phyloP scores from a whole-genome alignment of 2,888 invertebrate species.

The Atrina japonica region DNA sequence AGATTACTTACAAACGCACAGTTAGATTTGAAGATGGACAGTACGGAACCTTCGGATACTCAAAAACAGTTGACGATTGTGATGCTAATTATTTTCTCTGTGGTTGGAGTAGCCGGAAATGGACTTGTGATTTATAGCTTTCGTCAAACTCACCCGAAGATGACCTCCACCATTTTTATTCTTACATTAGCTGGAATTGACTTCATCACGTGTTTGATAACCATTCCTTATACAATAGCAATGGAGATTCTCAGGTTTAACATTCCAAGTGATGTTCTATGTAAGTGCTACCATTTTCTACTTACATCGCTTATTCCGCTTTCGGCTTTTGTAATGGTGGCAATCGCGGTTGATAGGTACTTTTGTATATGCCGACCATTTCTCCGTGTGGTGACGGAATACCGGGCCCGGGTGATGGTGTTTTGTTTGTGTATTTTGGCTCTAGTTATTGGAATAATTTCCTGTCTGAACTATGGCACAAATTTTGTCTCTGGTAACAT shows the following conservation, averaged over 20 bases:
- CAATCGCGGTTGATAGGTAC: slow-evolving; percentile 72
- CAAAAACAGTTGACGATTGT: slow-evolving; percentile 45
- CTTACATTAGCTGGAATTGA: slow-evolving; percentile 76
- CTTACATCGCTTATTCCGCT: slow-evolving; percentile 74
- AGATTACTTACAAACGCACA: no score
- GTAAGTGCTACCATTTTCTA: slow-evolving; percentile 75
- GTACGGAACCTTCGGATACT: neutral
- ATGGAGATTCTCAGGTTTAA: slow-evolving; percentile 72
- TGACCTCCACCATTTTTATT: slow-evolving; percentile 78
- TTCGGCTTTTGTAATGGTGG: slow-evolving; percentile 75
- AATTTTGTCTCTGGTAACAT: neutral
- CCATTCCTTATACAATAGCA: slow-evolving; percentile 74
- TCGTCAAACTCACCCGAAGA: slow-evolving; percentile 64
- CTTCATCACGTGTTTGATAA: slow-evolving; percentile 72
- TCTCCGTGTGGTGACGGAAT: slow-evolving; percentile 72
- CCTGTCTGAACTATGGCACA: slow-evolving; percentile 54
- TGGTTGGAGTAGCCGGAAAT: slow-evolving; percentile 72
- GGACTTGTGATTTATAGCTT: slow-evolving; percentile 73
- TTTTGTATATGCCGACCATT: slow-evolving; percentile 77
- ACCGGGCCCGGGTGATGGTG: slow-evolving; percentile 61
- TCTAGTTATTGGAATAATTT: slow-evolving; percentile 51
- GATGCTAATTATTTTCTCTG: slow-evolving; percentile 63
- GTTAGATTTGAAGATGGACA: neutral
- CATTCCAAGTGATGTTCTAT: slow-evolving; percentile 63
- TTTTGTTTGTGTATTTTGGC: slow-evolving; percentile 47